Evolutionary conservation across 1,140 invertebrate genomes (phyloP), one percentile per base, ranked within the genome.

Genomic region (Marisa cornuarietis): DNA sequence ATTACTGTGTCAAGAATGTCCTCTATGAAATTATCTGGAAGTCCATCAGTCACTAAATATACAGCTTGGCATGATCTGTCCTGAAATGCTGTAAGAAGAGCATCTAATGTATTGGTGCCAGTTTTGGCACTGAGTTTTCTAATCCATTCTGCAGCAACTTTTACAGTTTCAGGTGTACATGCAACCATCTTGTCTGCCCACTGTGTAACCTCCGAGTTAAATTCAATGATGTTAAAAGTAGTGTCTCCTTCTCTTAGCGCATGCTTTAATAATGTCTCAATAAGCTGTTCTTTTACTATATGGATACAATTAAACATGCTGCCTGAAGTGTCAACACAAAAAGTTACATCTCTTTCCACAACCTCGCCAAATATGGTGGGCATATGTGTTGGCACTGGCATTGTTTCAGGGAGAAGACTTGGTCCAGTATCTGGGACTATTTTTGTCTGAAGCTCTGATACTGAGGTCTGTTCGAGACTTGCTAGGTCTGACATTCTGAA

Each of bases 141-240:
- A 18, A 91, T 85, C 91, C 91, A 91, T 52, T 88, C 83, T 69
- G 80, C 79, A 24, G 91, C 91, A 7, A 91, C 87, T 42, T 83
- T 81, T 1, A 90, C 90, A 62, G 90, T 91, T 71, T 91, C 86
- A 58, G 88, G 88, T 6, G 87, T 89, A 85, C 90, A 91, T 63
- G 88, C 85, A 22, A 91, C 90, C 85, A 91, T 85, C 76, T 89
- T 88, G 74, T 91, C 90, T 20, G 90, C 85, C 91, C 91, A 91
- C 82, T 89, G 89, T 31, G 86, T 88, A 9, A 91, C 88, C 68
- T 89, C 85, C 8, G 88, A 88, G 78, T 88, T 91, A 81, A 91
- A 91, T 72, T 90, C 90, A 54, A 91, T 86, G 20, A 91, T 81
- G 81, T 91, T 91, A 73, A 91, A 91, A 72, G 82, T 81, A 4